A percentile compares a stretch with the other conserved stretches of the same genome.
These are phyloP conservation scores for Drosophila nigrodunni DNA, from an alignment of 1,140 invertebrate genomes.

Conservation along the genomic window DNA sequence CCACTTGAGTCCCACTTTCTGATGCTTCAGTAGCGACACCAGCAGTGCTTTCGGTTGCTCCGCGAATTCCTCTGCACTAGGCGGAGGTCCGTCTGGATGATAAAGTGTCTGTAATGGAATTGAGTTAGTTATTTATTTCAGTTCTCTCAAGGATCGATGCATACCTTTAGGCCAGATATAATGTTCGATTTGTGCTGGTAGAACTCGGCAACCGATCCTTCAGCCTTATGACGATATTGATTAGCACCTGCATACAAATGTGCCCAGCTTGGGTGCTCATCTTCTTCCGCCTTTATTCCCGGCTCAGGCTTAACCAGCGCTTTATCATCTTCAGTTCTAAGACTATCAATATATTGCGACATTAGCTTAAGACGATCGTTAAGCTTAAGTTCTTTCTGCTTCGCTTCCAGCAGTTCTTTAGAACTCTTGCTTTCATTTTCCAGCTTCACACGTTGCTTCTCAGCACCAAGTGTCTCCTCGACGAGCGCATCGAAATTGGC, in stretches of 20 bases:
- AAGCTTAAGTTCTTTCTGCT: background rate
- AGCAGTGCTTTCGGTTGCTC: slow-evolving; percentile 35
- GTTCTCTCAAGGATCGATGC: background rate
- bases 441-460: slow-evolving; percentile 16
- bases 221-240: slow-evolving; percentile 30
- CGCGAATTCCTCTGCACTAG: slow-evolving; percentile 10
- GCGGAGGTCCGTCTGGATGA: slow-evolving; percentile 21
- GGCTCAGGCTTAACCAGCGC: background rate
- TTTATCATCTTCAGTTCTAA: slow-evolving; percentile 15
- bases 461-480: slow-evolving; percentile 15
- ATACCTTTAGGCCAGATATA: slow-evolving; percentile 48
- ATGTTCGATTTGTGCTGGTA: slow-evolving; percentile 52
- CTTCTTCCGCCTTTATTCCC: background rate
- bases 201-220: slow-evolving; percentile 33
- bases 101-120: slow-evolving; percentile 34
- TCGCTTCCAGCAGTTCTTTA: background rate
- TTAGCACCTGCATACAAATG: slow-evolving; percentile 46
- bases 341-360: slow-evolving; percentile 30
- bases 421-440: background rate
- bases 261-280: slow-evolving; percentile 35
- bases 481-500: slow-evolving; percentile 33
- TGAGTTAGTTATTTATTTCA: background rate
- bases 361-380: slow-evolving; percentile 17
- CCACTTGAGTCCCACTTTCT: slow-evolving; percentile 90
- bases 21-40: slow-evolving; percentile 49